phyloP scores from a whole-genome alignment of 2,113 vertebrate species.

The Muscicapa adusta region DNA sequence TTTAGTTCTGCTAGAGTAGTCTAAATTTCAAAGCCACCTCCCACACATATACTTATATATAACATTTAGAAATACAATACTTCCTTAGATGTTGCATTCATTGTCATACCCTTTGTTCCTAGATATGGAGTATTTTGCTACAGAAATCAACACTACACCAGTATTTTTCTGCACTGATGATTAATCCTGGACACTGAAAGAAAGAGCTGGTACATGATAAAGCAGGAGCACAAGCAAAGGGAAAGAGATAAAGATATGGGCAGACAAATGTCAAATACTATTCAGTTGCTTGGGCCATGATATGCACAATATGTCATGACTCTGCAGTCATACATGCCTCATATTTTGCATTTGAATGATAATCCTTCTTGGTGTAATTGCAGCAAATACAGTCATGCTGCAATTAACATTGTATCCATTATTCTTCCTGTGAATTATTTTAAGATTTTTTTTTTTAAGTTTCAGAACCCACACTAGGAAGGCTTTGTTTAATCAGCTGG shows the following conservation, averaged over 20 bases:
- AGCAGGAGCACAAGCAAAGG: background rate
- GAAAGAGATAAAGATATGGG: background rate
- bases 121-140: background rate
- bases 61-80: constrained; percentile 42
- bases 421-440: background rate
- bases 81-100: background rate
- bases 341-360: background rate
- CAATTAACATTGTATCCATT: background rate
- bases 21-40: constrained; percentile 41
- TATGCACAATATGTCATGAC: background rate
- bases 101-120: background rate
- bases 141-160: background rate
- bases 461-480: background rate
- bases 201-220: background rate
- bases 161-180: constrained; percentile 5
- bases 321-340: background rate
- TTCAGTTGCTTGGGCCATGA: background rate
- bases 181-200: background rate
- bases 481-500: background rate
- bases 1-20: constrained; percentile 15
- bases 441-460: background rate
- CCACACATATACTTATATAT: background rate
- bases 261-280: background rate
- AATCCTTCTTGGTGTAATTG: background rate
- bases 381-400: background rate